Base-by-base conservation (phyloP, 2,797 vertebrate genomes). In the Bucorvus abyssinicus region DNA sequence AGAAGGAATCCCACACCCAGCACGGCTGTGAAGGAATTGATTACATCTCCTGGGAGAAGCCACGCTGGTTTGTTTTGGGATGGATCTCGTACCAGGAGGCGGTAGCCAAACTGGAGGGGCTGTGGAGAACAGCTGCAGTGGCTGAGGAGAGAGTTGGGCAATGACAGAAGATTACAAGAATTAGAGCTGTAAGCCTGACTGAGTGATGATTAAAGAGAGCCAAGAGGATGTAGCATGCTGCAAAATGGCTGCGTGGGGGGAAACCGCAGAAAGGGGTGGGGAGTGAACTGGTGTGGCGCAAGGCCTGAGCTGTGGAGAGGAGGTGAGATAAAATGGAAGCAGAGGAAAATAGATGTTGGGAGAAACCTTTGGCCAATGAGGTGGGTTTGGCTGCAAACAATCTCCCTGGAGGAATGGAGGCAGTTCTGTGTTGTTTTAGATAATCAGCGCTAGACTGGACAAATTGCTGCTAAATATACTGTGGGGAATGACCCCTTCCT, bases 361-460 rank as follows among this genome's bases (percentile, higher is more conserved):
- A 84, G 59, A 69, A 53, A 49, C 49, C 61, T 89, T 90, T 34
- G 84, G 60, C 77, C 56, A 80, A 2, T 10, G 64, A 86, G 40
- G 42, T 38, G 29, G 34, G 19, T 67, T 93, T 84, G 91, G 76
- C 95, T 90, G 87, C 73, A 80, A 42, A 42, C 10, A 26, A 1
- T 52, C 21, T 83, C 91, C 61, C 78, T 74, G 50, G 75, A 93
- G 90, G 57, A 92, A 61, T 1, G 3, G 88, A 89, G 34, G 65
- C 65, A 65, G 81, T 38, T 95, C 60, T 83, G 38, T 83, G 71
- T 82, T 84, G 70, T 47, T 96, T 87, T 59, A 85, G 61, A 76
- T 92, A 89, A 95, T 93, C 84, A 78, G 19, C 75, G n/a, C 78
- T 57, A 29, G 47, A n/a, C 53, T 52, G 88, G 96, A 80, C 92